Percentiles rank a stretch among this genome's conserved stretches.
Evolutionary conservation across 2,888 invertebrate genomes (phyloP).

Genomic region (Protodeltote pygarga): DNA sequence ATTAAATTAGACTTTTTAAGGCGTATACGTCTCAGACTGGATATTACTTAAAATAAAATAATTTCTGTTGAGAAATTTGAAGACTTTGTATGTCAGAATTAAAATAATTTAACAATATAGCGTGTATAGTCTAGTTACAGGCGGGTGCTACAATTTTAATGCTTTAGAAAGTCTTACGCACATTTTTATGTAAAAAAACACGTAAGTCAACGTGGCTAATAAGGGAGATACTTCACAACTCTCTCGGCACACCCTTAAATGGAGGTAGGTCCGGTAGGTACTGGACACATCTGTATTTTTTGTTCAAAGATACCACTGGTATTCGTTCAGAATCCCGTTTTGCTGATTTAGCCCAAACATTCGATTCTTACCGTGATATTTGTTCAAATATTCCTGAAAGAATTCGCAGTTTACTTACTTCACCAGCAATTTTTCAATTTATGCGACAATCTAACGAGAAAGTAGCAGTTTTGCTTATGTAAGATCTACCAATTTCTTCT

Average conservation of each 20-base stretch:
- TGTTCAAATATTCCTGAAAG: neutral
- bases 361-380: constrained; percentile 15
- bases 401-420: neutral
- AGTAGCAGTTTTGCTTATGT: constrained; percentile 1
- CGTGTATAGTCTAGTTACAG: constrained; percentile 13
- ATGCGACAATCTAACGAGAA: neutral
- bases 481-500: neutral
- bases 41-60: constrained; percentile 4
- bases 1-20: constrained; percentile 35
- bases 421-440: neutral
- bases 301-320: constrained; percentile 18
- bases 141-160: constrained; percentile 35
- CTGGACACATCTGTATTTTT: constrained; percentile 38
- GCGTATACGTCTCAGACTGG: constrained; percentile 1
- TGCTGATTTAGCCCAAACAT: constrained; percentile 18
- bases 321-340: constrained; percentile 19
- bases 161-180: constrained; percentile 54
- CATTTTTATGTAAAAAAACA: constrained; percentile 47
- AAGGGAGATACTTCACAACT: constrained; percentile 45
- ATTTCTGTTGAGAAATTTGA: constrained; percentile 4
- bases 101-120: constrained; percentile 20
- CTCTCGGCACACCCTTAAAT: constrained; percentile 48
- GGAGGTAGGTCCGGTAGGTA: constrained; percentile 23
- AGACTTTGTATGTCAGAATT: constrained; percentile 9
- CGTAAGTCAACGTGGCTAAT: constrained; percentile 43